A percentile compares a stretch with the other conserved stretches of the same genome.
phyloP scores from a whole-genome alignment of 2,113 vertebrate genomes.

The Limanda limanda region DNA sequence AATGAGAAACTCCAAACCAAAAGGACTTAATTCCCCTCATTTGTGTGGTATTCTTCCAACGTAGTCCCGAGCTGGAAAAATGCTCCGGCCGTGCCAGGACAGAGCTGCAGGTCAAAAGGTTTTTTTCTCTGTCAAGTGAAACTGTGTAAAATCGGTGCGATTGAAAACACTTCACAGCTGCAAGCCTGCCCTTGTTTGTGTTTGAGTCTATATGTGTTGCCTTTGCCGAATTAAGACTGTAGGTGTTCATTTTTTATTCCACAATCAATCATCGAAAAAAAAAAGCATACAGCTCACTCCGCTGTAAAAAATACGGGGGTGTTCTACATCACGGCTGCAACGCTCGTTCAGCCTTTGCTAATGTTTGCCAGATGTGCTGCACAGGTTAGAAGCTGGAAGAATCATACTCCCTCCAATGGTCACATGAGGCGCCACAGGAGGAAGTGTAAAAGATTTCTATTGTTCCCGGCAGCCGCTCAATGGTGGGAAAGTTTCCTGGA shows the following conservation, averaged over 20 bases:
- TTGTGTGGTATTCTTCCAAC: conserved; percentile 65
- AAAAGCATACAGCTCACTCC: conserved; percentile 36
- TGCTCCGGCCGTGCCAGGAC: conserved; percentile 49
- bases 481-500: conserved; percentile 58
- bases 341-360: conserved; percentile 70
- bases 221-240: conserved; percentile 62
- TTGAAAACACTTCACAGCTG: conserved; percentile 59
- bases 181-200: conserved; percentile 44
- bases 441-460: conserved; percentile 48
- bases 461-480: conserved; percentile 61
- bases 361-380: conserved; percentile 80
- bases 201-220: conserved; percentile 60
- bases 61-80: conserved; percentile 61
- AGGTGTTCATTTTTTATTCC: conserved; percentile 70
- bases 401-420: conserved; percentile 70
- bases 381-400: conserved; percentile 61
- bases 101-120: conserved; percentile 57
- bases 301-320: conserved; percentile 72
- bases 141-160: conserved; percentile 11
- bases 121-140: conserved; percentile 61
- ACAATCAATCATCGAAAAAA: conserved; percentile 59
- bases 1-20: conserved; percentile 45
- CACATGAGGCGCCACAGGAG: conserved; percentile 18
- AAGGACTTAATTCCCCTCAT: conserved; percentile 53
- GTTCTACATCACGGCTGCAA: conserved; percentile 74